Conservation (phyloP, 1,140 invertebrate species). For the Pseudobourletiella spinata region DNA sequence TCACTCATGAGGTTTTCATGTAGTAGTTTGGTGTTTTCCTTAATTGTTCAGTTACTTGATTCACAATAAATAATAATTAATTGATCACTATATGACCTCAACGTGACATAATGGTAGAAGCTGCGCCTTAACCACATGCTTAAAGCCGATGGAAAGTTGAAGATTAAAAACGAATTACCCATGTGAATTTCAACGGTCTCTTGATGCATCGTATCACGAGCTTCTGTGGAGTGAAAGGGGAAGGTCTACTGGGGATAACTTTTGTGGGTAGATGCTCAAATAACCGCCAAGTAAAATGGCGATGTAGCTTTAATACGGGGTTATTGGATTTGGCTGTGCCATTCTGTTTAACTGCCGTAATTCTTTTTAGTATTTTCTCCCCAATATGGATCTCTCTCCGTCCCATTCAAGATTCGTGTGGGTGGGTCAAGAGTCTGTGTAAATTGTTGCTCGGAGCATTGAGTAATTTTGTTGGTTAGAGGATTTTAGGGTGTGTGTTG, state of each 20-base stretch:
- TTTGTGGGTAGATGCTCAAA: no score
- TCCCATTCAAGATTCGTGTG: no score
- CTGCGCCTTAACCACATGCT: slow-evolving; percentile 20
- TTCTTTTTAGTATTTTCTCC: no score
- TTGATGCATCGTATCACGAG: no score
- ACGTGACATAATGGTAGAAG: slow-evolving; percentile 15
- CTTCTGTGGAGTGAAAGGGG: no score
- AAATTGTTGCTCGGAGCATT: not conserved
- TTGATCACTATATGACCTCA: not conserved
- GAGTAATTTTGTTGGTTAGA: not conserved
- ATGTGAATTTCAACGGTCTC: not conserved
- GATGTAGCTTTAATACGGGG: no score
- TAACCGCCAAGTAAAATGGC: no score
- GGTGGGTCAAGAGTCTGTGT: no score
- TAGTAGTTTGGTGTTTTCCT: not conserved
- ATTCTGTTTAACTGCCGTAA: no score
- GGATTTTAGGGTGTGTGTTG: not conserved
- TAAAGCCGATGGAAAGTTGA: slow-evolving; percentile 9
- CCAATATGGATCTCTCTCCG: no score
- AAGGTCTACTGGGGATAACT: no score
- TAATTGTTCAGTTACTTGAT: not conserved
- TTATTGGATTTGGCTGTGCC: no score
- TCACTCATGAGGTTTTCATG: not conserved
- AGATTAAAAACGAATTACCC: not conserved
- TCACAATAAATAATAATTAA: not conserved